Evolutionary conservation across 2,888 invertebrate genomes (phyloP), one percentile per base, ranked within the genome.

Genomic region (Agrotis exclamationis): DNA sequence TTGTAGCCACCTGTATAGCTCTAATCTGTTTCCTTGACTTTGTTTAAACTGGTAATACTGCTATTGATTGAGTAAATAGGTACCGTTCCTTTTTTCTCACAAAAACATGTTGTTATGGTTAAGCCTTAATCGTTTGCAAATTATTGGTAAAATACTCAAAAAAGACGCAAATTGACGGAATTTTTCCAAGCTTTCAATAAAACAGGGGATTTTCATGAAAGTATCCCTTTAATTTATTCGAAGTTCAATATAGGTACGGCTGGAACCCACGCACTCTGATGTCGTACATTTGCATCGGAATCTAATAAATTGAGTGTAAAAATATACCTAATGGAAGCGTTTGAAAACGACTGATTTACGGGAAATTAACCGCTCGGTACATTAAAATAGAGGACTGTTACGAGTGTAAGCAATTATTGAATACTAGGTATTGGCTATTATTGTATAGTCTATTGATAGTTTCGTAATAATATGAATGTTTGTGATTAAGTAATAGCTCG

Each of bases 221-320:
- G 84, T 84, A 78, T 83, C 83, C 81, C 84, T 84, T 87, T 89
- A 90, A 92, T 92, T 91, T 90, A 91, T 92, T 88, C 85, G 86
- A 83, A 85, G 84, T 80, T 87, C 81, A 83, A 88, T 89, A 86
- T 89, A 85, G 85, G 87, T 86, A 87, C 28, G 14, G 44, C 24
- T 85, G 57, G 80, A 82, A 76, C 79, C 79, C 83, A 81, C 83
- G 68, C 66, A 53, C 72, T 57, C 54, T 75, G 73, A 57, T 79
- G 80, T 83, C 83, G 84, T 73, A 86, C 82, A 92, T 92, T 92
- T 92, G 86, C 91, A 92, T 92, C 83, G 84, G 81, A 90, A 90
- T 89, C 87, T 89, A 89, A 92, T 91, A 88, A 90, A 90, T 89
- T 88, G 67, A 51, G 44, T 62, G 60, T 58, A 63, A 74, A 79